A percentile compares a stretch with the other conserved stretches of the same genome.
phyloP scores from a whole-genome alignment of 2,113 vertebrate genomes.

The Cinclus mexicanus region DNA sequence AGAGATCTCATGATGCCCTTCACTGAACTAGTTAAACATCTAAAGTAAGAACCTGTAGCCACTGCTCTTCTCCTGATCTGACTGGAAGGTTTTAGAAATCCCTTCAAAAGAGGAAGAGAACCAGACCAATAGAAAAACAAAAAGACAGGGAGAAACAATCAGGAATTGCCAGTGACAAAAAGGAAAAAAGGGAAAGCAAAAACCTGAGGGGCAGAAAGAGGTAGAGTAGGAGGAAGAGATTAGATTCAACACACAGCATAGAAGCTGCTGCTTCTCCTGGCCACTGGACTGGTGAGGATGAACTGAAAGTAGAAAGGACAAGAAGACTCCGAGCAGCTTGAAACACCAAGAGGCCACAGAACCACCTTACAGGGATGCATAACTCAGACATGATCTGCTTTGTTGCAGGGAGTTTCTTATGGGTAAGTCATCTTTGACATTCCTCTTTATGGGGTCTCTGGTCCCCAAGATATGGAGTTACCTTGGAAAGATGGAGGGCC shows the following conservation, averaged over 20 bases:
- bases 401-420: slow-evolving; percentile 19
- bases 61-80: slow-evolving; percentile 19
- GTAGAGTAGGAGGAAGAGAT: neutral
- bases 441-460: neutral
- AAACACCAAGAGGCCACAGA: neutral
- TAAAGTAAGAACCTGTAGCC: neutral
- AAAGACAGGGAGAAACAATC: neutral
- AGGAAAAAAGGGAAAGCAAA: neutral
- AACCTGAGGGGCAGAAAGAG: neutral
- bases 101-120: neutral
- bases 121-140: neutral
- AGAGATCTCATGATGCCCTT: slow-evolving; percentile 41
- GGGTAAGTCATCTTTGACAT: slow-evolving; percentile 61
- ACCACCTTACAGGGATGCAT: neutral
- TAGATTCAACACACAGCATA: neutral
- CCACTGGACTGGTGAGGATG: neutral
- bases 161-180: neutral
- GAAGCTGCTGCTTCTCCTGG: neutral
- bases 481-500: neutral
- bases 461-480: neutral
- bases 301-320: slow-evolving; percentile 5
- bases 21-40: neutral
- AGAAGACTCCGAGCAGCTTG: neutral
- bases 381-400: neutral
- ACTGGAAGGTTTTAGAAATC: neutral